Percentiles rank a stretch among this genome's conserved stretches.
Conservation (phyloP, 2,888 invertebrate genomes). For the Latrodectus hesperus region DNA sequence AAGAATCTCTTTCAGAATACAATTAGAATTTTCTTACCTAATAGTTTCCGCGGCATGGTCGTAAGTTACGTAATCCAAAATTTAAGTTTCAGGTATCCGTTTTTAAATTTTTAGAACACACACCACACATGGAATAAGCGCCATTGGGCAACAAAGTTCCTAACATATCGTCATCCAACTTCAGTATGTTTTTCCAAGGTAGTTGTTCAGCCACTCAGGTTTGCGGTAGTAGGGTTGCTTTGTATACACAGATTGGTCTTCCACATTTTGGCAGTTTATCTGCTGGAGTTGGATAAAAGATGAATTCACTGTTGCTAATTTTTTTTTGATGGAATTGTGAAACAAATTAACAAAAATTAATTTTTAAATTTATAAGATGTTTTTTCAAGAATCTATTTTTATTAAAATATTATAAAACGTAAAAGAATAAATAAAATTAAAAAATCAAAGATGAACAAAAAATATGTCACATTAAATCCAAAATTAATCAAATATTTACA, state of each 20-base stretch:
- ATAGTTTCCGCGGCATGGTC: conserved; percentile 58
- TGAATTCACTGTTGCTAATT: no score
- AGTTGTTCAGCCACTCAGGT: conserved; percentile 68
- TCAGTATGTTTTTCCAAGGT: conserved; percentile 65
- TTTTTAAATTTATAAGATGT: no score
- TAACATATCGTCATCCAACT: conserved; percentile 50
- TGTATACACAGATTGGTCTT: not conserved
- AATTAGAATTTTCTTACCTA: conserved; percentile 36
- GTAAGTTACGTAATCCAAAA: conserved; percentile 36
- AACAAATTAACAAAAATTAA: no score
- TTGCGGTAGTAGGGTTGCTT: conserved; percentile 58
- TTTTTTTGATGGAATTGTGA: no score
- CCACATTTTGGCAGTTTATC: conserved; percentile 11
- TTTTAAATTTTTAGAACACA: conserved; percentile 57
- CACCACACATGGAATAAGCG: conserved; percentile 36
- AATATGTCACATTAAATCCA: no score
- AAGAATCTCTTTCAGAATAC: no score
- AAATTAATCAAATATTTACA: no score
- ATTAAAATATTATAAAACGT: no score
- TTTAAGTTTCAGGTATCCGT: conserved; percentile 35
- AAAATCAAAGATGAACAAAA: no score
- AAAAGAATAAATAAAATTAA: no score
- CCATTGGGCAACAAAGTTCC: conserved; percentile 36
- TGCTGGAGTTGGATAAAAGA: not conserved
- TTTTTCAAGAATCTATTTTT: no score